Evolutionary conservation across 2,113 vertebrate species (phyloP), one percentile per base, ranked within the genome.

Genomic region (Melanerpes formicivorus): DNA sequence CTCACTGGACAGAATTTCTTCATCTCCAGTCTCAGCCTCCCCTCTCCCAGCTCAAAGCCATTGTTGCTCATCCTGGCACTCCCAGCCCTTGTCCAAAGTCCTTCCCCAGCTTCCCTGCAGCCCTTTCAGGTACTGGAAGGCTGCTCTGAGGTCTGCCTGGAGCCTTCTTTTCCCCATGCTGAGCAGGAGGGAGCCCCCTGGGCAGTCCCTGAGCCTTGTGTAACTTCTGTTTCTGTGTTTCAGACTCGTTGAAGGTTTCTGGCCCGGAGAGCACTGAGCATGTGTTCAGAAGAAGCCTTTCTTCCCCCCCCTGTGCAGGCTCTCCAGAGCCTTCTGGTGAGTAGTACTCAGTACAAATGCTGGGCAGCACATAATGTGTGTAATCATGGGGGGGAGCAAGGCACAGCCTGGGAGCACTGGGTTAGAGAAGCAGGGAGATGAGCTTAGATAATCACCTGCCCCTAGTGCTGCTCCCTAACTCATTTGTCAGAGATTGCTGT

Each of bases 241-340:
- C 94, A 98, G 98, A 98, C 52, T 26, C 29, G 0, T 66, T 58
- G 72, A 97, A 76, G 97, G 54, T 80, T 89, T 69, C 89, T 87
- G 80, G 93, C 29, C 5, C 48, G 30, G 98, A 98, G 25, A 87
- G 22, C 42, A 60, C 97, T 2, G 86, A 96, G 25, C 82, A 80
- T 13, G 74, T 96, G 84, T 97, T 96, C 93, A 98, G 90, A 69
- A 98, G 98, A 50, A 96, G 97, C 60, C 95, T 97, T 58, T 97
- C 96, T 21, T 88, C 95, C 14, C 95, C 95, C 52, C 98, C 98
- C 17, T 88, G 70, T 25, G 97, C 98, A 34, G 97, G 92, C 6
- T 97, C 98, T 3, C 9, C 89, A 46, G 98, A 98, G 87, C 76
- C 90, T 93, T 95, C 97, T 76, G 98, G 98, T 99, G 85, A 96